These are phyloP conservation scores for Drosophila bunnanda DNA, from an alignment of 2,888 invertebrate genomes.

Conservation along the genomic window DNA sequence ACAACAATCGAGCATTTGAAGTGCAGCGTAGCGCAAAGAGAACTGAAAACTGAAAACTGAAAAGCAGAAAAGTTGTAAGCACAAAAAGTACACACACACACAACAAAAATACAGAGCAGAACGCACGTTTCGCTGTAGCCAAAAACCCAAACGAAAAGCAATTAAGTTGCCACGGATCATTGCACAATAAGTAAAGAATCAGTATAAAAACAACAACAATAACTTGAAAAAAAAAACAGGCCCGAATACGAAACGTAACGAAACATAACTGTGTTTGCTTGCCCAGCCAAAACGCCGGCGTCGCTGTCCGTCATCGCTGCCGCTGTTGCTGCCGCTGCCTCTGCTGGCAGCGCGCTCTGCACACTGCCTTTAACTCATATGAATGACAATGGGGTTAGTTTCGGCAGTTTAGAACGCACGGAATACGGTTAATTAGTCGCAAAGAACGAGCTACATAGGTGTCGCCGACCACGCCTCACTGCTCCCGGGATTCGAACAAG, in stretches of 20 bases:
- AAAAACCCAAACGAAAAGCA: conserved; percentile 76
- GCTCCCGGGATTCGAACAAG: conserved; percentile 4
- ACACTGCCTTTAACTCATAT: conserved; percentile 28
- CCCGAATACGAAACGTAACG: conserved; percentile 27
- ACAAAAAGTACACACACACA: conserved; percentile 14
- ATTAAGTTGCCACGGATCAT: conserved; percentile 79
- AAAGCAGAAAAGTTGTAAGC: conserved; percentile 13
- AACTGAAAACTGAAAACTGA: conserved; percentile 13
- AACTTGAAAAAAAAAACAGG: neutral
- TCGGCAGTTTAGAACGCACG: conserved; percentile 1
- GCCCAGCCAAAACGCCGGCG: conserved; percentile 65
- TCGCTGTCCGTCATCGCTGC: conserved; percentile 11
- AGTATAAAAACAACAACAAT: conserved; percentile 32
- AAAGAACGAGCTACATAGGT: conserved; percentile 21
- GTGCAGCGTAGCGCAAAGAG: conserved; percentile 76
- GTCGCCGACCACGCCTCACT: conserved; percentile 33
- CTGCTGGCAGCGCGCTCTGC: conserved; percentile 3
- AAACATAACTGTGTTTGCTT: conserved; percentile 77
- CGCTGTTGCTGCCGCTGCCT: conserved; percentile 1
- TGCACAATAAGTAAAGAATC: conserved; percentile 79
- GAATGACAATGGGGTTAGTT: conserved; percentile 30
- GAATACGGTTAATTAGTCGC: conserved; percentile 35
- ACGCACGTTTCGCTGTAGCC: conserved; percentile 50
- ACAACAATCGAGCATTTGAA: conserved; percentile 66
- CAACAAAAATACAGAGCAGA: conserved; percentile 39